A percentile compares a stretch with the other conserved stretches of the same genome.
phyloP scores from a whole-genome alignment of 2,113 vertebrate genomes.

The Hippolais icterina region DNA sequence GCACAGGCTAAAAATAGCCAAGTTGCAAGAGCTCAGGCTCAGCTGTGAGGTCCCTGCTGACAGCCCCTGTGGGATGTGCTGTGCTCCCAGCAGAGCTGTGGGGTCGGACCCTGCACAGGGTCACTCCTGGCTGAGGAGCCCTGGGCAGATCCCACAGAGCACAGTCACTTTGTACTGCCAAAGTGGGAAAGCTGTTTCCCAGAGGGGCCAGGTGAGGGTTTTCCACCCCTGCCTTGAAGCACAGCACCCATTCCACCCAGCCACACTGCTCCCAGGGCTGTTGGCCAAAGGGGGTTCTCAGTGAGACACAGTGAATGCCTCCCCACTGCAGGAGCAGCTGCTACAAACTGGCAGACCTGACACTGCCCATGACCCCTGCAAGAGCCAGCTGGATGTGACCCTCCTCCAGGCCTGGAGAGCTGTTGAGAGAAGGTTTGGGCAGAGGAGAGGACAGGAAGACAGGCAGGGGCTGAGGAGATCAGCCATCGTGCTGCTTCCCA shows the following conservation, averaged over 20 bases:
- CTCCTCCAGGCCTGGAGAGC: not conserved
- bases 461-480: not conserved
- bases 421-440: not conserved
- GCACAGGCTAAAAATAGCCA: not conserved
- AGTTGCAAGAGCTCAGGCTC: not conserved
- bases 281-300: not conserved
- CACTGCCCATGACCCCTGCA: not conserved
- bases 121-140: not conserved
- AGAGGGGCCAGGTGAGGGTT: not conserved
- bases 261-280: accelerated
- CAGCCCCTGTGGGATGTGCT: not conserved
- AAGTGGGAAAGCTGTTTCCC: not conserved
- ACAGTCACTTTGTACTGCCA: not conserved
- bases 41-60: not conserved
- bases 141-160: not conserved
- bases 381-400: not conserved
- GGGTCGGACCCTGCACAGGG: not conserved
- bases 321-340: accelerated
- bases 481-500: slow-evolving; percentile 63
- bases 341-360: not conserved
- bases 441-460: not conserved
- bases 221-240: not conserved
- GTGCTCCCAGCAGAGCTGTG: not conserved
- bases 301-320: accelerated
- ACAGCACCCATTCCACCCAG: accelerated